phyloP scores from a whole-genome alignment of 2,113 vertebrate species.

The Corynorhinus townsendii region DNA sequence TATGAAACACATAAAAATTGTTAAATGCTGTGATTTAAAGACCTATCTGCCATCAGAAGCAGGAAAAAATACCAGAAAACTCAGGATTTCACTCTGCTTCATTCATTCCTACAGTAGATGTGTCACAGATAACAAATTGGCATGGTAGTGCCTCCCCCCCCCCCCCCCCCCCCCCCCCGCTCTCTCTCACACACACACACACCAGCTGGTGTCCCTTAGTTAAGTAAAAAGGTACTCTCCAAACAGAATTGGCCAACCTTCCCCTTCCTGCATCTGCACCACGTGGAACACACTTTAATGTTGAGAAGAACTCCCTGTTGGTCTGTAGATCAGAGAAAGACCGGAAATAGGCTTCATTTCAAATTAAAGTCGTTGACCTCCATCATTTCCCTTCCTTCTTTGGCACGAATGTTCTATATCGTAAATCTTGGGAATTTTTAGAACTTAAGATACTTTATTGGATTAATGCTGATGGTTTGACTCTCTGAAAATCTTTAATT shows the following conservation, averaged over 20 bases:
- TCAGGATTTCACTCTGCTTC: not conserved
- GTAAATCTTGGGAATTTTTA: slow-evolving; percentile 23
- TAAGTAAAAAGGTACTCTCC: not conserved
- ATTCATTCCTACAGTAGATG: not conserved
- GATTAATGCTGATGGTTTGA: not conserved
- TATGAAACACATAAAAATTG: slow-evolving; percentile 47
- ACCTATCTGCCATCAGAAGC: not conserved
- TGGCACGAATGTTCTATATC: not conserved
- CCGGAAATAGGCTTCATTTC: not conserved
- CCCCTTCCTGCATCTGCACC: not conserved
- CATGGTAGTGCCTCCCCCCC: fast-evolving
- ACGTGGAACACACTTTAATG: not conserved
- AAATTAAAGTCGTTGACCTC: not conserved
- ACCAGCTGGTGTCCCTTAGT: not conserved
- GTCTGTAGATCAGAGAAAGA: not conserved
- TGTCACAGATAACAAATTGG: fast-evolving
- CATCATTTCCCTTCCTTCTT: not conserved
- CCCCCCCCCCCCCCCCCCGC: no score
- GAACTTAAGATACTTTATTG: not conserved
- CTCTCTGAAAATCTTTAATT: not conserved
- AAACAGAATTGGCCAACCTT: not conserved
- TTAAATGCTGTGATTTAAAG: not conserved
- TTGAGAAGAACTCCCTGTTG: not conserved
- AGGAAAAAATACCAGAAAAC: not conserved
- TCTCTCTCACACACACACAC: no score